These are phyloP conservation scores for Amniataba percoides DNA, from an alignment of 2,797 vertebrate genomes.

Conservation along the genomic window DNA sequence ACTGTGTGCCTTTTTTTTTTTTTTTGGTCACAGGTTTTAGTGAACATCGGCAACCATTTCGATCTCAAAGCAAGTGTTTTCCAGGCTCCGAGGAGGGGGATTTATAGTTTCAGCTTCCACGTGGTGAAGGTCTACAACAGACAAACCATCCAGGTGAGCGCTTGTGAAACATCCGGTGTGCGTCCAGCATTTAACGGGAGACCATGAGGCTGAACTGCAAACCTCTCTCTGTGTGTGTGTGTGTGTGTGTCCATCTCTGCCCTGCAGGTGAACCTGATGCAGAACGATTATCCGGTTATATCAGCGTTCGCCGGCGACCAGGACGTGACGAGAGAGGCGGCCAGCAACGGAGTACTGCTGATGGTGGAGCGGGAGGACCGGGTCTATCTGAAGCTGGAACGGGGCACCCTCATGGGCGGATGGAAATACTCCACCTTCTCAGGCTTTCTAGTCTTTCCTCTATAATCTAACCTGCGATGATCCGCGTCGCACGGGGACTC, in stretches of 20 bases:
- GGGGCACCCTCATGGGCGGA: slow-evolving; percentile 99
- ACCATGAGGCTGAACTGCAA: slow-evolving; percentile 3
- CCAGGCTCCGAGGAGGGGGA: slow-evolving; percentile 96
- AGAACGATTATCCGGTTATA: slow-evolving; percentile 98
- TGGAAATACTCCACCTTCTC: slow-evolving; percentile 99
- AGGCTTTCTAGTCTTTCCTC: slow-evolving; percentile 99
- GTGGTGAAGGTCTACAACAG: slow-evolving; percentile 99
- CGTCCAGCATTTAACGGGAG: neutral
- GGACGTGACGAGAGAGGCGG: slow-evolving; percentile 98
- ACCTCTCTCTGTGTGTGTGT: too few relatives aligned
- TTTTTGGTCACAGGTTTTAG: slow-evolving; percentile 92
- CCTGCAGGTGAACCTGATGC: slow-evolving; percentile 97
- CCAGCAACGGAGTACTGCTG: slow-evolving; percentile 98
- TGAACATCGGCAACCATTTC: slow-evolving; percentile 99
- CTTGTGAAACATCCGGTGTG: neutral
- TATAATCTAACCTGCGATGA: slow-evolving; percentile 88
- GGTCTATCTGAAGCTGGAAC: slow-evolving; percentile 97
- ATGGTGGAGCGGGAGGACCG: slow-evolving; percentile 98
- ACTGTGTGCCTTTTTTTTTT: slow-evolving; percentile 28
- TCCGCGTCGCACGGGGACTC: slow-evolving; percentile 77
- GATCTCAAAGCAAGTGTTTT: slow-evolving; percentile 98
- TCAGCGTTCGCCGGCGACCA: slow-evolving; percentile 99
- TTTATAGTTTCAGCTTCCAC: slow-evolving; percentile 99
- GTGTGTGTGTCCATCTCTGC: slow-evolving; percentile 34
- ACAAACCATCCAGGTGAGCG: slow-evolving; percentile 98